These are phyloP conservation scores for Drosophila melanosoma DNA, from an alignment of 2,888 invertebrate species.

Conservation along the genomic window DNA sequence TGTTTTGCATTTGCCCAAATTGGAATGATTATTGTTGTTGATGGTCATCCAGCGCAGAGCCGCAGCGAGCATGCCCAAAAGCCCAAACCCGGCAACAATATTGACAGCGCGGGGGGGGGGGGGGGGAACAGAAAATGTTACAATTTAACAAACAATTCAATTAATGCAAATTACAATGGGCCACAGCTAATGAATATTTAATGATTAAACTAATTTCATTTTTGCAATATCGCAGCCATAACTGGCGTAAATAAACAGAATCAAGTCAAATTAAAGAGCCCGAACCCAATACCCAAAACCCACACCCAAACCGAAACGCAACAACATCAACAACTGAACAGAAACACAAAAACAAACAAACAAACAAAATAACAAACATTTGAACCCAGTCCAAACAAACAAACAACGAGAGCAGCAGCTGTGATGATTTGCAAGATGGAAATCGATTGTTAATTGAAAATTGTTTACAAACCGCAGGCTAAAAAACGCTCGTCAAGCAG, in stretches of 20 bases:
- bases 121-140: slow-evolving; percentile 51
- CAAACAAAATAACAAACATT: slow-evolving; percentile 6
- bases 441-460: slow-evolving; percentile 71
- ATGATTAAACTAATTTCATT: slow-evolving; percentile 80
- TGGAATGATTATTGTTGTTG: slow-evolving; percentile 56
- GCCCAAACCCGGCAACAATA: slow-evolving; percentile 28
- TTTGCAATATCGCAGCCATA: slow-evolving; percentile 58
- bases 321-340: background rate
- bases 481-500: slow-evolving; percentile 27
- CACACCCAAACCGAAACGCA: background rate
- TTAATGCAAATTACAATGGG: slow-evolving; percentile 79
- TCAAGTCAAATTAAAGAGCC: slow-evolving; percentile 8
- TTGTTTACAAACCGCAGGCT: slow-evolving; percentile 71
- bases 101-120: slow-evolving; percentile 38
- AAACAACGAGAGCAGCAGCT: slow-evolving; percentile 40
- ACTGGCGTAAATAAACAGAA: slow-evolving; percentile 26
- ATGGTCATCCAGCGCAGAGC: slow-evolving; percentile 20
- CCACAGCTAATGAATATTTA: slow-evolving; percentile 77
- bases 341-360: slow-evolving; percentile 4
- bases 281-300: slow-evolving; percentile 21
- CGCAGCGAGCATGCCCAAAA: background rate
- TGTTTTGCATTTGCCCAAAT: slow-evolving; percentile 27
- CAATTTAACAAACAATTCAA: slow-evolving; percentile 82
- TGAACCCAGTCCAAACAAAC: background rate
- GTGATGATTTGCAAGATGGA: slow-evolving; percentile 48